Conservation (phyloP, 2,797 vertebrate genomes). For the Syngnathus acus region DNA sequence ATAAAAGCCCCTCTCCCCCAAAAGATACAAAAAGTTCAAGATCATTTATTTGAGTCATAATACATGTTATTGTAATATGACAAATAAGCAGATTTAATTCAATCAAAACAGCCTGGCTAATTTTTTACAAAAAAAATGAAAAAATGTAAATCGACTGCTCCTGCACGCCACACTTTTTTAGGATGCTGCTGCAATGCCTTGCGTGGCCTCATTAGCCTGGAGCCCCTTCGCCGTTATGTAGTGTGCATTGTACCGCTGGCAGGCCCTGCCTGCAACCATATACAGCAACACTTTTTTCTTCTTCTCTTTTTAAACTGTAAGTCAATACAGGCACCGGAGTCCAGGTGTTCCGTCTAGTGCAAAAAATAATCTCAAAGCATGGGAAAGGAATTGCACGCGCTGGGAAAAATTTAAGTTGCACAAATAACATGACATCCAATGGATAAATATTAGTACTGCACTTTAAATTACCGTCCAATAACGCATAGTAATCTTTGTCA, state of each 20-base stretch:
- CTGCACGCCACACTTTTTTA: neutral
- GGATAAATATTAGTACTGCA: neutral
- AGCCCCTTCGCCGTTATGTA: neutral
- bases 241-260: conserved; percentile 14
- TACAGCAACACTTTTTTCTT: neutral
- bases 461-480: no score
- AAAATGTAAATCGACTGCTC: neutral
- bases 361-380: neutral
- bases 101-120: neutral
- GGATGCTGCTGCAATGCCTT: neutral
- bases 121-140: neutral
- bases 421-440: neutral
- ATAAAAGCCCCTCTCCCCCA: neutral
- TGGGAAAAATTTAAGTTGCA: neutral
- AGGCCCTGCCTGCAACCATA: neutral
- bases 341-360: neutral
- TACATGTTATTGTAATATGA: neutral
- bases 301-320: neutral
- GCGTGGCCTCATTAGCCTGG: neutral
- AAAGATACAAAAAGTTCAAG: neutral
- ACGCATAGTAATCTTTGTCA: no score
- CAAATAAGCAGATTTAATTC: neutral
- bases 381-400: neutral
- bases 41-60: no score
- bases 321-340: neutral